These are phyloP conservation scores for Scaptomyza graminum DNA, from an alignment of 1,140 invertebrate genomes.

Conservation along the genomic window DNA sequence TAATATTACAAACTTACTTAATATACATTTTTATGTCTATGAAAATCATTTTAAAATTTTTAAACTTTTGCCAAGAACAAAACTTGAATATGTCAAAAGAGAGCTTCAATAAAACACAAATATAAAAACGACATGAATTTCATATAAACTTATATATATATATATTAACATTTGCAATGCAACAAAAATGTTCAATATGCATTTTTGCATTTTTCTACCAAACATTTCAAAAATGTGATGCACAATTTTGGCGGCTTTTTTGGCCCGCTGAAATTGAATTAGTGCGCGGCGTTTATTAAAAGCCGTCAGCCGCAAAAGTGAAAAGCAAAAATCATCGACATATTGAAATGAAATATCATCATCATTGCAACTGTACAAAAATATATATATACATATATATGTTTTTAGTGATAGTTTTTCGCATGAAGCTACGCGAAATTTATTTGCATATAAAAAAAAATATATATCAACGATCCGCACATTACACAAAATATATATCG, in stretches of 20 bases:
- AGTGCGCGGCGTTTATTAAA: slow-evolving; percentile 8
- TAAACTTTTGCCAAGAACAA: too few relatives aligned
- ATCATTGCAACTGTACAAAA: not conserved
- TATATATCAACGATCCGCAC: slow-evolving; percentile 45
- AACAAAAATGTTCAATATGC: too few relatives aligned
- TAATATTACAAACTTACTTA: too few relatives aligned
- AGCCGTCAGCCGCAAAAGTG: slow-evolving; percentile 16
- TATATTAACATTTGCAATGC: too few relatives aligned
- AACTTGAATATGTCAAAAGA: too few relatives aligned
- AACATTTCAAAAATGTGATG: slow-evolving; percentile 16
- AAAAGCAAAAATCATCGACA: slow-evolving; percentile 39
- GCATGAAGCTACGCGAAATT: slow-evolving; percentile 9
- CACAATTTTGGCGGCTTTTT: slow-evolving; percentile 8
- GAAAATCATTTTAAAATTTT: too few relatives aligned
- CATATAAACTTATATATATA: too few relatives aligned
- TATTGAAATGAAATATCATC: slow-evolving; percentile 27
- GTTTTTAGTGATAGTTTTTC: slow-evolving; percentile 27
- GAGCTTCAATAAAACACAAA: too few relatives aligned
- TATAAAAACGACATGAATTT: too few relatives aligned
- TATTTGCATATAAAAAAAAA: slow-evolving; percentile 31
- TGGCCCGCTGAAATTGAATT: slow-evolving; percentile 27
- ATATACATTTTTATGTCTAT: too few relatives aligned
- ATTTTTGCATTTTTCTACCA: not conserved
- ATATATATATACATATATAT: slow-evolving; percentile 38
- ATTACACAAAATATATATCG: slow-evolving; percentile 64